phyloP scores from a whole-genome alignment of 2,888 invertebrate species.

The Myopa testacea region DNA sequence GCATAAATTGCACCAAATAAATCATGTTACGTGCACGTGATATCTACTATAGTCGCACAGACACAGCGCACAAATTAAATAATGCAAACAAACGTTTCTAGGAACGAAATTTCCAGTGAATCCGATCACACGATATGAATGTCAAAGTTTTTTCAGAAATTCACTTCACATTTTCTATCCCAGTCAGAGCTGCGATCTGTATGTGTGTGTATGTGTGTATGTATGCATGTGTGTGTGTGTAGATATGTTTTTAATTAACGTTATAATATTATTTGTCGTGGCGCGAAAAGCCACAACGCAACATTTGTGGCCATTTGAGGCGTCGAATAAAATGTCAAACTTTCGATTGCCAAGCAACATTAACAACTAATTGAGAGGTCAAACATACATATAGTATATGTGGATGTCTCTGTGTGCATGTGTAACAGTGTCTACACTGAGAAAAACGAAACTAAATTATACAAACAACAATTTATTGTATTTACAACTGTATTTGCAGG shows the following conservation, averaged over 20 bases:
- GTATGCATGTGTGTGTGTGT: not conserved
- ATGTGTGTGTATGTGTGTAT: too few species aligned
- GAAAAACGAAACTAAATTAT: too few species aligned
- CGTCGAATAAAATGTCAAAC: not conserved
- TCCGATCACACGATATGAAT: not conserved
- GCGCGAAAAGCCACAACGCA: not conserved
- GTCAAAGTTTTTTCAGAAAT: not conserved
- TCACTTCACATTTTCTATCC: too few species aligned
- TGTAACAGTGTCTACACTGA: not conserved
- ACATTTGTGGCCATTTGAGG: not conserved
- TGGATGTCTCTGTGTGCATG: not conserved
- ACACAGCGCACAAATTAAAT: not conserved
- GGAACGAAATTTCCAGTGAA: not conserved
- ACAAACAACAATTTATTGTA: too few species aligned
- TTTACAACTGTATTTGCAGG: too few species aligned
- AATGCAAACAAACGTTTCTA: not conserved
- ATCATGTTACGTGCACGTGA: conserved; percentile 18
- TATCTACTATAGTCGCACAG: not conserved
- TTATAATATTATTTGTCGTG: conserved; percentile 1
- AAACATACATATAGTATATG: not conserved
- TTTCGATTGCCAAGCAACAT: not conserved
- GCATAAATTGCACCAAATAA: conserved; percentile 9
- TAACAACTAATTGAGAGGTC: not conserved
- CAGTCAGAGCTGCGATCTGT: too few species aligned
- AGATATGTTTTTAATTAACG: conserved; percentile 7